These are phyloP conservation scores for Lycaena phlaeas DNA, from an alignment of 2,888 invertebrate genomes.

Conservation along the genomic window DNA sequence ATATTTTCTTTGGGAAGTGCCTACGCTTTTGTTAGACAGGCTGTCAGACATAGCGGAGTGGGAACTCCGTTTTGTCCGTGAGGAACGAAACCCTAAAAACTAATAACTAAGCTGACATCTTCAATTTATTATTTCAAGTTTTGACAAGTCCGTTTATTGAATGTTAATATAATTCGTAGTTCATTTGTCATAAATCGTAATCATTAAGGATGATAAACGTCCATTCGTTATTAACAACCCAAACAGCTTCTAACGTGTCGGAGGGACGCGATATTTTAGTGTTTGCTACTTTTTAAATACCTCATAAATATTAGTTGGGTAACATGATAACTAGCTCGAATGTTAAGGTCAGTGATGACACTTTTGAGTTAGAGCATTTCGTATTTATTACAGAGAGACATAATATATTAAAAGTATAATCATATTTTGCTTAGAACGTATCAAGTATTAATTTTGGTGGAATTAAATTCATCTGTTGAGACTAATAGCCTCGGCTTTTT, in stretches of 20 bases:
- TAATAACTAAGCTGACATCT: neutral
- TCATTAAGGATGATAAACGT: conserved; percentile 1
- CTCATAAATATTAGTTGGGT: conserved; percentile 1
- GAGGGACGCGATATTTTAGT: conserved; percentile 1
- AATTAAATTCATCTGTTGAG: too few species aligned
- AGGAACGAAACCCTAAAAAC: too few species aligned
- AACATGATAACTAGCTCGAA: neutral
- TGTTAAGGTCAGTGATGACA: neutral
- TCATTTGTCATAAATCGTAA: conserved; percentile 5
- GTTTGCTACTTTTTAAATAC: conserved; percentile 1
- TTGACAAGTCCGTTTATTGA: conserved; percentile 4
- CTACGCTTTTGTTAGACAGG: too few species aligned
- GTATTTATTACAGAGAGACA: too few species aligned
- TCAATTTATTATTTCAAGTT: conserved; percentile 7
- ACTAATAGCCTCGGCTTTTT: too few species aligned
- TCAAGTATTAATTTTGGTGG: too few species aligned
- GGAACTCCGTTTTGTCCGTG: too few species aligned
- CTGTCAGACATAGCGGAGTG: too few species aligned
- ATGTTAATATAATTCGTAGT: conserved; percentile 5
- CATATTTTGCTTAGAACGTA: too few species aligned
- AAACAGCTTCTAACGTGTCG: conserved; percentile 4
- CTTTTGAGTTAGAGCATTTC: too few species aligned
- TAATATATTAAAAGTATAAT: too few species aligned
- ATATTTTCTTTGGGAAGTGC: too few species aligned
- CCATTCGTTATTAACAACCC: conserved; percentile 1